A percentile compares a stretch with the other conserved stretches of the same genome.
phyloP scores from a whole-genome alignment of 2,888 invertebrate species.

The Sacculina carcini region DNA sequence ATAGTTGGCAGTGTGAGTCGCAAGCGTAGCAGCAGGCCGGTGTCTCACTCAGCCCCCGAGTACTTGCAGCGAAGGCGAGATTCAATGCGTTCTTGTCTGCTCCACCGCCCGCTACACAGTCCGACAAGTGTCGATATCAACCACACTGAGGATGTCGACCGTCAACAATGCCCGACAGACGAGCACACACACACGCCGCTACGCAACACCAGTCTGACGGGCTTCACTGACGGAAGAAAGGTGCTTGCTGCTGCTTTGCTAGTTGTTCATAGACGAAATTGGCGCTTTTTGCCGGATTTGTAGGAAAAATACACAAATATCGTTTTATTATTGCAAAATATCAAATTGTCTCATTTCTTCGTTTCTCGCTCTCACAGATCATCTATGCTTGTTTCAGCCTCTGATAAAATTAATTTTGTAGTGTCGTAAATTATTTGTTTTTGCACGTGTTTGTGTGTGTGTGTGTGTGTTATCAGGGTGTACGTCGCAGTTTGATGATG shows the following conservation, averaged over 20 bases:
- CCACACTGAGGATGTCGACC: constrained; percentile 10
- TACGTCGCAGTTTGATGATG: background rate
- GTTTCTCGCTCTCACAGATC: no score
- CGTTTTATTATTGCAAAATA: no score
- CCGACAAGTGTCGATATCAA: background rate
- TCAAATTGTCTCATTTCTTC: no score
- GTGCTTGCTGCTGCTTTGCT: background rate
- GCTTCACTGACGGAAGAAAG: background rate
- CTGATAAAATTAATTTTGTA: no score
- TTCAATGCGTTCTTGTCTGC: constrained; percentile 9
- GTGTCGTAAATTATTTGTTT: no score
- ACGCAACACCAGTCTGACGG: no score
- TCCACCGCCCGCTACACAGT: background rate
- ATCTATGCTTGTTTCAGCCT: no score
- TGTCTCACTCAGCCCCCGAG: constrained; percentile 50
- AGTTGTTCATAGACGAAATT: no score
- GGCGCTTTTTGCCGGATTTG: no score
- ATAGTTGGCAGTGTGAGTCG: background rate
- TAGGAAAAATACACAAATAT: no score
- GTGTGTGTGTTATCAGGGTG: background rate
- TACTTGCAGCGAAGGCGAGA: constrained; percentile 38
- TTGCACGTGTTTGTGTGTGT: no score
- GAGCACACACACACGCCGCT: constrained; percentile 12
- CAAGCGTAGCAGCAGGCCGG: constrained; percentile 34
- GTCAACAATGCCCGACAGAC: constrained; percentile 20